Evolutionary conservation across 2,113 vertebrate species (phyloP).

Genomic region (Paracyprichromis sp.): DNA sequence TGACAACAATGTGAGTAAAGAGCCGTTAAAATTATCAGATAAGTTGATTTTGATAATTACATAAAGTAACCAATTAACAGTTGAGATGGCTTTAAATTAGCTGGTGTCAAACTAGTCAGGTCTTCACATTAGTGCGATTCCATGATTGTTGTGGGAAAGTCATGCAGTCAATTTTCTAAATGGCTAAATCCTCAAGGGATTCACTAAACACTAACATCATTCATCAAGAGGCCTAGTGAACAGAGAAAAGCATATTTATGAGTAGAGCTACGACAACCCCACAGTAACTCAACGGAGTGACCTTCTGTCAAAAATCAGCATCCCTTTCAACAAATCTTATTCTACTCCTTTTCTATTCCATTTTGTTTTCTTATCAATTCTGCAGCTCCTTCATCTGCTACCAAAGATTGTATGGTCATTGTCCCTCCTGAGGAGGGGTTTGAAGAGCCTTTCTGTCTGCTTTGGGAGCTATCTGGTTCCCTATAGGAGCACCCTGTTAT

Average conservation of each 20-base stretch:
- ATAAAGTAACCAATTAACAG: conserved; percentile 9
- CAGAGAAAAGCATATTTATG: not conserved
- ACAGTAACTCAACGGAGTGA: not conserved
- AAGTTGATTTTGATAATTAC: not conserved
- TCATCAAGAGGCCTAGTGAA: conserved; percentile 9
- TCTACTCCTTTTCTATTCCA: conserved; percentile 1
- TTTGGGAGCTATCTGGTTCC: not conserved
- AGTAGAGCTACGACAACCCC: not conserved
- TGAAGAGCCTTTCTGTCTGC: conserved; percentile 31
- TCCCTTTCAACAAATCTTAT: not conserved
- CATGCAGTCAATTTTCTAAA: conserved; percentile 15
- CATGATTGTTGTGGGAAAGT: not conserved
- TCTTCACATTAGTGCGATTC: not conserved
- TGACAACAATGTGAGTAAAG: not conserved
- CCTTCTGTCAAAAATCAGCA: not conserved
- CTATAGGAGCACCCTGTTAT: conserved; percentile 13
- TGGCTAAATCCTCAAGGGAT: not conserved
- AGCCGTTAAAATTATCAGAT: not conserved
- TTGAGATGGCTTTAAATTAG: not conserved
- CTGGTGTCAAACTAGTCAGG: not conserved
- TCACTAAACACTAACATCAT: not conserved
- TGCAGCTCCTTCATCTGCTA: not conserved
- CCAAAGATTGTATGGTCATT: conserved; percentile 8
- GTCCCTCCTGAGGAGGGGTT: conserved; percentile 8
- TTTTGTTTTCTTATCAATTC: not conserved